These are phyloP conservation scores for Belgica antarctica DNA, from an alignment of 2,888 invertebrate species.

Conservation along the genomic window DNA sequence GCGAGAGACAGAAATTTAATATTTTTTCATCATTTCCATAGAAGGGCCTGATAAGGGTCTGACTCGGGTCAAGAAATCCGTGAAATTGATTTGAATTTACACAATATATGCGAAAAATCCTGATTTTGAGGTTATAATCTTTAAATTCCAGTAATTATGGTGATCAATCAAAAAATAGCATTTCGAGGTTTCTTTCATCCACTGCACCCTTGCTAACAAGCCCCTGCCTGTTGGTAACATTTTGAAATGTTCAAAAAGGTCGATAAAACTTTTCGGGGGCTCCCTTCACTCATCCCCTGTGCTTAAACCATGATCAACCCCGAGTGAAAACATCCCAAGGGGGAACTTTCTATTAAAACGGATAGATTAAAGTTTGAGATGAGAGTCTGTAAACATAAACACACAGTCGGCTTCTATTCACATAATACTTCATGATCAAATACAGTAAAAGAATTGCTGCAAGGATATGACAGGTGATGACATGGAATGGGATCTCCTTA, in stretches of 20 bases:
- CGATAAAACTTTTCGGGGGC: background rate
- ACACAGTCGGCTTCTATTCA: slow-evolving; percentile 14
- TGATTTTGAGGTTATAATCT: too few species aligned
- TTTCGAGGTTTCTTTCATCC: too few species aligned
- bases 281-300: background rate
- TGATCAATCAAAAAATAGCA: too few species aligned
- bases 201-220: too few species aligned
- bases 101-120: too few species aligned
- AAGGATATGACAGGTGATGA: slow-evolving; percentile 17
- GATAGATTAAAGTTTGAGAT: slow-evolving; percentile 34
- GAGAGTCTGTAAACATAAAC: slow-evolving; percentile 28
- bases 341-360: slow-evolving; percentile 35
- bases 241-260: slow-evolving; percentile 14
- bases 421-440: slow-evolving; percentile 30
- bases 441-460: background rate
- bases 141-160: too few species aligned
- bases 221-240: too few species aligned
- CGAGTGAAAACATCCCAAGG: slow-evolving; percentile 5
- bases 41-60: too few species aligned
- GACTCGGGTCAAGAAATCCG: too few species aligned
- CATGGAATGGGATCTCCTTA: background rate
- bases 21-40: too few species aligned
- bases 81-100: too few species aligned
- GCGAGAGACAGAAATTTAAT: slow-evolving; percentile 33
- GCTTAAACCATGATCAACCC: too few species aligned